Base-by-base conservation (phyloP, 2,797 vertebrate species). In the Helarctos malayanus region DNA sequence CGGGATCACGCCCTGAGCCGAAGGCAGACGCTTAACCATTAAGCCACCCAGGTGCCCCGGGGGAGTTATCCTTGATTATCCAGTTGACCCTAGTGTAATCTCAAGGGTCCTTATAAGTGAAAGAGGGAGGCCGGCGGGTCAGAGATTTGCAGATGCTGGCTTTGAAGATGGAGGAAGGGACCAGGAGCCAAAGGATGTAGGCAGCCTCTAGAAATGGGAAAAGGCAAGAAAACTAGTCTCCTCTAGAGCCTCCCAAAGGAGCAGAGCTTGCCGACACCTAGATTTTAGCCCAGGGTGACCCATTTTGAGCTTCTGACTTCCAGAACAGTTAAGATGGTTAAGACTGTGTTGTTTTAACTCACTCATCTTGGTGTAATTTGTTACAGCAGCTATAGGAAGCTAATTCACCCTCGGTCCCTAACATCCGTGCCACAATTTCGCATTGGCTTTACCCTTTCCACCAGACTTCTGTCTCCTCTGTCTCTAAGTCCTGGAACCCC, bases 381-480 rank as follows among this genome's bases (percentile, higher is more conserved):
- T 63, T 14, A 71, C 8, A 2, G 35, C 4, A 12, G 35, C 38
- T 35, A 15, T 11, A 49, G 15, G 38, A 57, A 81, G 19, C 4
- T 2, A 47, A 41, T 47, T 41, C 54, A 14, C n/a, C 63, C 54
- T 89, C 49, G 27, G 5, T 4, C 35, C 35, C 38, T 16, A 1
- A 13, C 16, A 83, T 27, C 38, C 57, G 25, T 13, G 0, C 54
- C 81, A 15, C 76, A 18, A 0, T 9, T 54, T 69, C 49, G 71
- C 23, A 1, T 15, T 1, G 11, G 19, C 49, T 16, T 89, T n/a
- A 9, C 6, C 12, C 41, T 88, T 49, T 41, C 4, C 27, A 2
- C 0, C 32, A 5, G 23, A 0, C 19, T 7, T 54, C 41, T 0
- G 0, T 5, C 78, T 91, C 57, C 21, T 59, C 63, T 18, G 13